Evolutionary conservation across 1,140 invertebrate genomes (phyloP), one percentile per base, ranked within the genome.

Genomic region (Micrasema minimum): DNA sequence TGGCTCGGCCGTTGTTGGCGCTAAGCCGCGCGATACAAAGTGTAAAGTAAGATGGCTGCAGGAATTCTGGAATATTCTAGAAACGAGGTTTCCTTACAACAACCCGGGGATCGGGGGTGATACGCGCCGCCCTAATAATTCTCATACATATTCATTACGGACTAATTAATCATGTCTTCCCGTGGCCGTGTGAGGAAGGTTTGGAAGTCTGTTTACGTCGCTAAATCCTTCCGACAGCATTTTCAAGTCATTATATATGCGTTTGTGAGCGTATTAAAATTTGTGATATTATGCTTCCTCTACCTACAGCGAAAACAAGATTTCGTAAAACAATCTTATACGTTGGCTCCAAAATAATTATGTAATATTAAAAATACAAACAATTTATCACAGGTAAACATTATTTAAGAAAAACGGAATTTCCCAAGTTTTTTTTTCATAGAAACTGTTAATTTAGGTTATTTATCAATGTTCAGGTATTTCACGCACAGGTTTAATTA

Each of bases 151-250:
- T 75, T 75, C 73, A 75, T 75, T 72, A 66, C 43, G 51, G 59
- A 66, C 73, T 69, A 75, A 75, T 75, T 75, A 75, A 75, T 75
- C 73, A 75, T 75, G 70, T 69, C 70, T 75, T 69, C 69, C 65
- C 5, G 59, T 14, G 20, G 41, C 38, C 31, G 16, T 18, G 55
- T 14, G 59, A 59, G 55, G 37, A 22, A 37, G 22, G 35, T 59
- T 53, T 20, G 31, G 14, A 41, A 59, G 55, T 14, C 55, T 41
- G 55, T 59, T 37, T 37, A 37, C 35, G 35, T 59, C 55, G 55
- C 14, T 59, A 37, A 59, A 59, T 14, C 55, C 55, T 38, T 57
- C 14, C 55, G 20, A n/a, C 26, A 31, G 26, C 26, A 31, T 43
- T 43, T 43, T 5, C 11, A 43, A 43, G 41, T 43, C 41, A 43